These are phyloP conservation scores for Sinentomon sp. DNA, from an alignment of 2,888 invertebrate species.

Conservation along the genomic window DNA sequence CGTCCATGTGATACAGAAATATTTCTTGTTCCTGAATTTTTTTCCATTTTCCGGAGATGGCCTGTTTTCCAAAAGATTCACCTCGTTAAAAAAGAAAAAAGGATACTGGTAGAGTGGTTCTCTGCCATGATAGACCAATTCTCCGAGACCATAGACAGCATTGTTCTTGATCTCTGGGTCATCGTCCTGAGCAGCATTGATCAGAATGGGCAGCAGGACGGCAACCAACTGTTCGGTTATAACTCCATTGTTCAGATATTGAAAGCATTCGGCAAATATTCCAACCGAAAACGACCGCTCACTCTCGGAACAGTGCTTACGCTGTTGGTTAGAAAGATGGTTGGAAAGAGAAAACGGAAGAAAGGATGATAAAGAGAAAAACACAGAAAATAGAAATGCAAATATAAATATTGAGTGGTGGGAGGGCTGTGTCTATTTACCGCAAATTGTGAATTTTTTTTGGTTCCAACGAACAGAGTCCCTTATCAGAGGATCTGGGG, in stretches of 20 bases:
- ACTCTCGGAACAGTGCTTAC: conserved; percentile 31
- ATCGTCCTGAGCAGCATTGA: conserved; percentile 30
- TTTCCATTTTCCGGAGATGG: too few relatives aligned
- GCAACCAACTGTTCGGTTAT: conserved; percentile 27
- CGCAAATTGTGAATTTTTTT: too few relatives aligned
- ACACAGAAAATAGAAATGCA: conserved; percentile 1
- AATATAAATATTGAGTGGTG: too few relatives aligned
- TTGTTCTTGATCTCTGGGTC: conserved; percentile 46
- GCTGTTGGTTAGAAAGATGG: conserved; percentile 23
- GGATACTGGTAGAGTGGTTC: conserved; percentile 31
- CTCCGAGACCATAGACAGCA: conserved; percentile 43
- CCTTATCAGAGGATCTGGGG: too few relatives aligned
- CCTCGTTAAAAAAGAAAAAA: too few relatives aligned
- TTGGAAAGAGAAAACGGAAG: conserved; percentile 1
- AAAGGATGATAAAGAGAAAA: background rate
- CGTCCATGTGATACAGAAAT: too few relatives aligned
- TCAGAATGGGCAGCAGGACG: conserved; percentile 32
- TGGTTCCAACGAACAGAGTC: too few relatives aligned
- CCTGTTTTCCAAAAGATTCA: too few relatives aligned
- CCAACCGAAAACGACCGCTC: conserved; percentile 44
- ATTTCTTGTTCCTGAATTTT: too few relatives aligned
- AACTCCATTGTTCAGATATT: conserved; percentile 28
- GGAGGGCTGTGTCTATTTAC: too few relatives aligned
- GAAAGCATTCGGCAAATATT: conserved; percentile 40
- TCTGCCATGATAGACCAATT: conserved; percentile 36